Evolutionary conservation across 2,888 invertebrate genomes (phyloP).

Genomic region (Frankliniella fusca): DNA sequence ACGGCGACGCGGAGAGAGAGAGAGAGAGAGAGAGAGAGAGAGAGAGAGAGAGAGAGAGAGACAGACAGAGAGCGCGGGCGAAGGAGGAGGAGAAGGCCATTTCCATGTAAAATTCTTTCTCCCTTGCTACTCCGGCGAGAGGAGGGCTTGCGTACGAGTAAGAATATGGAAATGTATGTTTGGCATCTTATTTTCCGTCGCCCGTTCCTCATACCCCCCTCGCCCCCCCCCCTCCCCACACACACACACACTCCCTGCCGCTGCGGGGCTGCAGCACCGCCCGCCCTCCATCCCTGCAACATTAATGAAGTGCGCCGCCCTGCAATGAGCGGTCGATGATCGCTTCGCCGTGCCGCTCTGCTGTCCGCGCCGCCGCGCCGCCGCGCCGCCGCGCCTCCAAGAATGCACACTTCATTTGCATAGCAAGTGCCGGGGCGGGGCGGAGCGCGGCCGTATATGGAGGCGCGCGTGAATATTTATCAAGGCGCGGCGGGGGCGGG

Average conservation of each 20-base stretch:
- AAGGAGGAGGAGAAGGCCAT: not conserved
- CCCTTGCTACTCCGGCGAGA: not conserved
- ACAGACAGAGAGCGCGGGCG: not conserved
- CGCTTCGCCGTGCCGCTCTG: not conserved
- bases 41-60: too few species aligned
- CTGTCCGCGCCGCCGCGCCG: not conserved
- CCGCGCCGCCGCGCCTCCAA: not conserved
- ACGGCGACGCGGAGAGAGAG: too few species aligned
- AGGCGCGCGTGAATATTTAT: not conserved
- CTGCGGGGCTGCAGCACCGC: not conserved
- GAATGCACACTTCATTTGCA: constrained; percentile 26
- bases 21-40: too few species aligned
- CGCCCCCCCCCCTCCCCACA: too few species aligned
- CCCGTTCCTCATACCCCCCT: not conserved
- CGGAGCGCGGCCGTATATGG: not conserved
- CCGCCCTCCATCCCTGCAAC: not conserved
- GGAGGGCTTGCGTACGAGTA: too few species aligned
- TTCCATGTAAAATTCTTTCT: not conserved
- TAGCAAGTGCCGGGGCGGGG: not conserved
- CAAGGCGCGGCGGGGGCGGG: not conserved
- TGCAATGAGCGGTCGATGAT: not conserved
- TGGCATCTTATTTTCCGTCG: constrained; percentile 4
- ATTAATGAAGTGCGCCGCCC: not conserved
- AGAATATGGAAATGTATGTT: not conserved
- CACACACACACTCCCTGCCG: too few species aligned